phyloP scores from a whole-genome alignment of 2,888 invertebrate species.

The Pseudoips prasinana region DNA sequence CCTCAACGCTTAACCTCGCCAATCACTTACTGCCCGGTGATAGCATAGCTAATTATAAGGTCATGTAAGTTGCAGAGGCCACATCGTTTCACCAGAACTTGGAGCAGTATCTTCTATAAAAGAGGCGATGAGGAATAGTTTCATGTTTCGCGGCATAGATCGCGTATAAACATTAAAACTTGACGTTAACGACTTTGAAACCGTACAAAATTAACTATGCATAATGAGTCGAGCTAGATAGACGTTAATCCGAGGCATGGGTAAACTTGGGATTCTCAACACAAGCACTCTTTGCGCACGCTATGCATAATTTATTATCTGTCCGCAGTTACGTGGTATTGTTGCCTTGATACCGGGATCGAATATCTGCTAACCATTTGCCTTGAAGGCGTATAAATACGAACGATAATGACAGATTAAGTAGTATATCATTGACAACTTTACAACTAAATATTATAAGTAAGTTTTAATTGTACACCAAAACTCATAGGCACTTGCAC shows the following conservation, averaged over 20 bases:
- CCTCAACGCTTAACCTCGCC: no score
- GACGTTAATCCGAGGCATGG: constrained; percentile 42
- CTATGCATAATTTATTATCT: constrained; percentile 45
- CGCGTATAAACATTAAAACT: constrained; percentile 41
- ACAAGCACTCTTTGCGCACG: constrained; percentile 32
- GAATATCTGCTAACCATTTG: constrained; percentile 44
- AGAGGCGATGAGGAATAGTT: constrained; percentile 15
- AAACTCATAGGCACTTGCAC: no score
- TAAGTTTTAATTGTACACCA: no score
- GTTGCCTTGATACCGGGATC: constrained; percentile 49
- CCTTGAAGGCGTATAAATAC: constrained; percentile 40
- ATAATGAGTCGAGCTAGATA: constrained; percentile 47
- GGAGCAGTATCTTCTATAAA: constrained; percentile 3
- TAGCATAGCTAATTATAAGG: no score
- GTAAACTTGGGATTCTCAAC: constrained; percentile 37
- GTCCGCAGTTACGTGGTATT: constrained; percentile 37
- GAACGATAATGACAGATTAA: constrained; percentile 28
- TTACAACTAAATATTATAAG: no score
- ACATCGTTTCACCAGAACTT: constrained; percentile 9
- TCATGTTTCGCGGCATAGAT: constrained; percentile 17
- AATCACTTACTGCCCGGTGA: no score
- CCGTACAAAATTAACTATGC: constrained; percentile 49
- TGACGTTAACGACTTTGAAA: constrained; percentile 39
- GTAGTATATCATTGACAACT: constrained; percentile 24
- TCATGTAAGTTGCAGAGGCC: neutral